Evolutionary conservation across 2,113 vertebrate genomes (phyloP).

Genomic region (Dascyllus trimaculatus): DNA sequence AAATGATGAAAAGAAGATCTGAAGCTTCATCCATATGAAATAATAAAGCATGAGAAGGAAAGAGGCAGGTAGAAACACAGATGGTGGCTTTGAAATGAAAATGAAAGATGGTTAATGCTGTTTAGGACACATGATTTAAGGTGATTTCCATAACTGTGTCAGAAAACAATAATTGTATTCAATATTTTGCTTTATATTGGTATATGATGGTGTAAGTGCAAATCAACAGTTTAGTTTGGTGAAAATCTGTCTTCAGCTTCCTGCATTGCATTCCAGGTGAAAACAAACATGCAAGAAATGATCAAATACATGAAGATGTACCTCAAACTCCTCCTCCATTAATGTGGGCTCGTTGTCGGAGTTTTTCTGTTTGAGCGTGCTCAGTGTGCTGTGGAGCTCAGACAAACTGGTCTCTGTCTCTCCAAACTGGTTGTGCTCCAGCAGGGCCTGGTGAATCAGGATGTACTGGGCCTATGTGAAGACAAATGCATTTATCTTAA

Average conservation of each 20-base stretch:
- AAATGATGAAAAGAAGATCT: background rate
- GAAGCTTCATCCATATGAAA: background rate
- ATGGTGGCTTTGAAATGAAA: background rate
- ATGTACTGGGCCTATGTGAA: conserved; percentile 92
- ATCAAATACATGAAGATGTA: conserved; percentile 56
- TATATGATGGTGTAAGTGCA: background rate
- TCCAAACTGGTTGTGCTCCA: conserved; percentile 95
- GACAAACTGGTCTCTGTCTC: conserved; percentile 92
- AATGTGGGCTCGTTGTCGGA: conserved; percentile 84
- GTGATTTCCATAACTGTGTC: background rate
- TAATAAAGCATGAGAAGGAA: background rate
- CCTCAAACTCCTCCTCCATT: conserved; percentile 93
- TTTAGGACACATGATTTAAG: background rate
- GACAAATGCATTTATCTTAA: background rate
- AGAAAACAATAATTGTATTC: background rate
- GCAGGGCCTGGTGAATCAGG: conserved; percentile 94
- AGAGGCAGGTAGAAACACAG: background rate
- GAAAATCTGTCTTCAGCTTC: background rate
- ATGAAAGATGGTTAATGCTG: background rate
- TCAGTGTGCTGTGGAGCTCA: conserved; percentile 87
- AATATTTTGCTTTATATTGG: background rate
- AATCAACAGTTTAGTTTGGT: background rate
- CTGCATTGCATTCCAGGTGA: background rate
- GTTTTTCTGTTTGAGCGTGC: conserved; percentile 85
- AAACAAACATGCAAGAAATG: background rate